A percentile compares a stretch with the other conserved stretches of the same genome.
These are phyloP conservation scores for Ditylenchus dipsaci DNA, from an alignment of 1,140 invertebrate genomes.

Conservation along the genomic window DNA sequence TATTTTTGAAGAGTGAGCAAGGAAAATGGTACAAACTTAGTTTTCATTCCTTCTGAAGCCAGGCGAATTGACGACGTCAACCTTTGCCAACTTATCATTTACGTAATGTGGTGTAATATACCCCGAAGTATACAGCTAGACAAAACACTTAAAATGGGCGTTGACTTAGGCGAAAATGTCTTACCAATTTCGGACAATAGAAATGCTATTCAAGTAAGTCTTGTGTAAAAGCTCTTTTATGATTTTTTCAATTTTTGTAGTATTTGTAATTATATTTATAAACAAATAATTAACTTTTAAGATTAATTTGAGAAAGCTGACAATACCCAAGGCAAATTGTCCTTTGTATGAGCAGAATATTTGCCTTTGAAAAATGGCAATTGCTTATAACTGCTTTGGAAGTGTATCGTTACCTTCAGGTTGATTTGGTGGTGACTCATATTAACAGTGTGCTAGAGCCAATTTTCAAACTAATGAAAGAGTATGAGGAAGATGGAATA, in stretches of 20 bases:
- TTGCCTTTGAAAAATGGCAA: conserved; percentile 25
- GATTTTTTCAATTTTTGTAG: too few relatives aligned
- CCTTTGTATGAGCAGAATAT: conserved; percentile 29
- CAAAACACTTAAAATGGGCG: too few relatives aligned
- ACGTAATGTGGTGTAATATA: background rate
- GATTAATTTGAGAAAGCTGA: background rate
- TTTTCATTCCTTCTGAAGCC: background rate
- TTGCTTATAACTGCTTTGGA: conserved; percentile 21
- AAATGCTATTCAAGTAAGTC: too few relatives aligned
- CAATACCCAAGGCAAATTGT: conserved; percentile 7
- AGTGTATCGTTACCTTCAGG: conserved; percentile 23
- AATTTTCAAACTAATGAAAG: conserved; percentile 28
- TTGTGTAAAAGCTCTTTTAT: too few relatives aligned
- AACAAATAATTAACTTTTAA: too few relatives aligned
- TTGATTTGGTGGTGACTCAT: conserved; percentile 31
- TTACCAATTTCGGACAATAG: too few relatives aligned
- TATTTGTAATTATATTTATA: too few relatives aligned
- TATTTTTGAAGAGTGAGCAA: too few relatives aligned
- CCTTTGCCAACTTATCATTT: background rate
- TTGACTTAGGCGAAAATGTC: too few relatives aligned
- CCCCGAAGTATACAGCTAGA: background rate
- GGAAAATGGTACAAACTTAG: background rate
- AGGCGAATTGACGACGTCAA: background rate
- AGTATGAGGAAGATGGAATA: conserved; percentile 23
- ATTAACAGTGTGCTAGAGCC: conserved; percentile 21